These are phyloP conservation scores for Anadara kagoshimensis DNA, from an alignment of 1,140 invertebrate genomes.

Conservation along the genomic window DNA sequence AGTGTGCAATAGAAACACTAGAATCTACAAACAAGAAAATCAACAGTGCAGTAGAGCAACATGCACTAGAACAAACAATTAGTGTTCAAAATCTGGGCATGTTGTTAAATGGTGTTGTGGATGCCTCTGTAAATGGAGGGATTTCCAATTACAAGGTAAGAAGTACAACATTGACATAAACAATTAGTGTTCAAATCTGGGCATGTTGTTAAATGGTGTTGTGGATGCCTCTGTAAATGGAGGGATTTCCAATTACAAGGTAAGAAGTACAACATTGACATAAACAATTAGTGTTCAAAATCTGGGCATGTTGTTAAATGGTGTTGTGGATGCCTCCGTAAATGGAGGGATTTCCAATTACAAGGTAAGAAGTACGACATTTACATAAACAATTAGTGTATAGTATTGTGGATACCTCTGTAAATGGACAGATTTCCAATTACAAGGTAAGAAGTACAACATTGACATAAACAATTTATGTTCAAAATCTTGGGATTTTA, in stretches of 20 bases:
- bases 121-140: slow-evolving; percentile 94
- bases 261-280: slow-evolving; percentile 60
- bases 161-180: slow-evolving; percentile 65
- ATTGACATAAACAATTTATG: slow-evolving; percentile 72
- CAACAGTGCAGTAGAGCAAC: slow-evolving; percentile 81
- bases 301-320: slow-evolving; percentile 89
- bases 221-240: slow-evolving; percentile 95
- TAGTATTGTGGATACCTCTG: slow-evolving; percentile 91
- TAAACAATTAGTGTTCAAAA: slow-evolving; percentile 81
- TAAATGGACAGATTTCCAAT: slow-evolving; percentile 93
- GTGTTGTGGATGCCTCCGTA: slow-evolving; percentile 92
- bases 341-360: slow-evolving; percentile 81
- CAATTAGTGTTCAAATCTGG: slow-evolving; percentile 84
- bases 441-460: slow-evolving; percentile 78
- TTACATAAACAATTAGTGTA: slow-evolving; percentile 78
- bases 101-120: slow-evolving; percentile 90
- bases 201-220: slow-evolving; percentile 90
- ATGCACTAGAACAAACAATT: slow-evolving; percentile 79
- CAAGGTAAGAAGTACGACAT: slow-evolving; percentile 69
- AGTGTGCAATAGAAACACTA: slow-evolving; percentile 91
- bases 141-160: slow-evolving; percentile 86
- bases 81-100: slow-evolving; percentile 88
- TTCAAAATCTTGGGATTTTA: slow-evolving; percentile 87
- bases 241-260: slow-evolving; percentile 90
- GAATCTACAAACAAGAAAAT: slow-evolving; percentile 88